phyloP scores from a whole-genome alignment of 2,888 invertebrate species.

The Drosophila nr. perissopoda region DNA sequence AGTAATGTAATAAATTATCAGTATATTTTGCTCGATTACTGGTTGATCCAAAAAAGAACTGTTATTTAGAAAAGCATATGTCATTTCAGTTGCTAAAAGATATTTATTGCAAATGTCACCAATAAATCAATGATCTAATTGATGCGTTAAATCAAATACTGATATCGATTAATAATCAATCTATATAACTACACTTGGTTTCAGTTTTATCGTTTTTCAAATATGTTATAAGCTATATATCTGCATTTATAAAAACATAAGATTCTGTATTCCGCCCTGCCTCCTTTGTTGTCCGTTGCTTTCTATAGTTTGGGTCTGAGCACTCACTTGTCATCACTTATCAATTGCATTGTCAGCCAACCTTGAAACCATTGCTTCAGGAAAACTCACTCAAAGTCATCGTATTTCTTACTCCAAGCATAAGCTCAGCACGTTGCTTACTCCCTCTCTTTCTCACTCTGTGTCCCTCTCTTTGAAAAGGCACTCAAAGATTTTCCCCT shows the following conservation, averaged over 20 bases:
- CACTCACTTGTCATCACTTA: slow-evolving; percentile 20
- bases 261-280: not conserved
- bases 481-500: slow-evolving; percentile 53
- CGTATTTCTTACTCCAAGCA: slow-evolving; percentile 30
- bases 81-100: not conserved
- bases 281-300: not conserved
- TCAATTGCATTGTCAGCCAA: slow-evolving; percentile 41
- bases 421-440: not conserved
- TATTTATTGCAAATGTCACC: not conserved
- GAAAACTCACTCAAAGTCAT: slow-evolving; percentile 45
- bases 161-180: not conserved
- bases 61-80: not conserved
- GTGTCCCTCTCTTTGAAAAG: slow-evolving; percentile 17
- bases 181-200: not conserved
- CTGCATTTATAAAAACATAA: not conserved
- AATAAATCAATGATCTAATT: not conserved
- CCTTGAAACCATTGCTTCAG: slow-evolving; percentile 38
- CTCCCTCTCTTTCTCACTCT: not conserved
- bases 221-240: not conserved
- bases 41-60: not conserved
- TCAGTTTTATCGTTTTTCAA: not conserved
- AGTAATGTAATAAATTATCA: not conserved
- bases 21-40: not conserved
- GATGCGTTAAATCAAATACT: not conserved
- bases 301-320: not conserved